phyloP scores from a whole-genome alignment of 1,140 invertebrate species.

The Drosophila setifemur region DNA sequence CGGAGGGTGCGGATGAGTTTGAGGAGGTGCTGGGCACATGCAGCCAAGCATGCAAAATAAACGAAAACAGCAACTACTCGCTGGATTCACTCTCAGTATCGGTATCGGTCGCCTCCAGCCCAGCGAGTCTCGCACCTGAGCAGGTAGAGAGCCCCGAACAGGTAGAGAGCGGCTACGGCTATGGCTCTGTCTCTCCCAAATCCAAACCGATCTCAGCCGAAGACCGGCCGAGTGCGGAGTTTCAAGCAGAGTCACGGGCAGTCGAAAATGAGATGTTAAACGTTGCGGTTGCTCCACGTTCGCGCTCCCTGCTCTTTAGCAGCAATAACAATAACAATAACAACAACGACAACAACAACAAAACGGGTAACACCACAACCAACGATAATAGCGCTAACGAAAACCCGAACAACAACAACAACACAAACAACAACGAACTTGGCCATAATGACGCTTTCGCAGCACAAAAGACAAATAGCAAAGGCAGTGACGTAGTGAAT shows the following conservation, averaged over 20 bases:
- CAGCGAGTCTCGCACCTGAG: conserved; percentile 65
- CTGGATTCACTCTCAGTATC: conserved; percentile 58
- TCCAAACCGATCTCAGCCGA: conserved; percentile 51
- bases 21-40: conserved; percentile 30
- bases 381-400: conserved; percentile 42
- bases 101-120: too few species aligned
- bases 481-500: conserved; percentile 68
- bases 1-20: too few species aligned
- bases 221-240: conserved; percentile 23
- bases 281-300: conserved; percentile 77
- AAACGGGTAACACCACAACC: too few species aligned
- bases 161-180: conserved; percentile 18
- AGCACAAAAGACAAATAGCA: conserved; percentile 66
- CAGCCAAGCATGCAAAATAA: conserved; percentile 81
- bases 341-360: conserved; percentile 39
- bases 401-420: conserved; percentile 15
- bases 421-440: conserved; percentile 46
- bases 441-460: conserved; percentile 71
- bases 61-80: conserved; percentile 53
- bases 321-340: conserved; percentile 35
- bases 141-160: conserved; percentile 54
- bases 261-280: conserved; percentile 82
- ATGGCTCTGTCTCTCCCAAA: conserved; percentile 10
- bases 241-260: conserved; percentile 46
- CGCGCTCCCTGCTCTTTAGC: conserved; percentile 57